Conservation (phyloP, 1,140 invertebrate species). For the Dreissena rostriformis region DNA sequence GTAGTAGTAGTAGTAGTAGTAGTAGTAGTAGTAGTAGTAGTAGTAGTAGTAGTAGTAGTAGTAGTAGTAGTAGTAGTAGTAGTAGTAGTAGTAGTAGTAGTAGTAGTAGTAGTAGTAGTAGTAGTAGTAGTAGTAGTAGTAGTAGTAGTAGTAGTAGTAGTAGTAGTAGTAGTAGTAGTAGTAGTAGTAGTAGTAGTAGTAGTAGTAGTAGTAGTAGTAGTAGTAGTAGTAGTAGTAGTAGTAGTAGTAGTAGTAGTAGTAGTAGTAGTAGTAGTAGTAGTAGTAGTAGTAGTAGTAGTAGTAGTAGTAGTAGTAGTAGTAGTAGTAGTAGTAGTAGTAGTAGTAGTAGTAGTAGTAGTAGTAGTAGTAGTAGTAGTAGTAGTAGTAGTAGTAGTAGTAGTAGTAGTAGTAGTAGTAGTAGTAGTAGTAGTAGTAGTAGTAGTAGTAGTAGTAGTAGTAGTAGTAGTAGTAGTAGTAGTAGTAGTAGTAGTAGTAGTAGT, state of each 20-base stretch:
- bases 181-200: not conserved
- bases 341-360: not conserved
- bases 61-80: not conserved
- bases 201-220: conserved; percentile 3
- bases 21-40: not conserved
- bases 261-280: not conserved
- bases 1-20: not conserved
- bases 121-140: not conserved
- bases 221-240: conserved; percentile 12
- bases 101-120: not conserved
- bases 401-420: no score
- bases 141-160: not conserved
- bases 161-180: not conserved
- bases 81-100: not conserved
- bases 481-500: no score
- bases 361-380: no score
- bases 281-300: conserved; percentile 1
- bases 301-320: not conserved
- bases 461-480: no score
- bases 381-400: no score
- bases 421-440: no score
- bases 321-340: not conserved
- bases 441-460: no score
- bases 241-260: conserved; percentile 5
- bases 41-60: not conserved